These are phyloP conservation scores for Zelostemma sp. DNA, from an alignment of 1,140 invertebrate genomes.

Conservation along the genomic window DNA sequence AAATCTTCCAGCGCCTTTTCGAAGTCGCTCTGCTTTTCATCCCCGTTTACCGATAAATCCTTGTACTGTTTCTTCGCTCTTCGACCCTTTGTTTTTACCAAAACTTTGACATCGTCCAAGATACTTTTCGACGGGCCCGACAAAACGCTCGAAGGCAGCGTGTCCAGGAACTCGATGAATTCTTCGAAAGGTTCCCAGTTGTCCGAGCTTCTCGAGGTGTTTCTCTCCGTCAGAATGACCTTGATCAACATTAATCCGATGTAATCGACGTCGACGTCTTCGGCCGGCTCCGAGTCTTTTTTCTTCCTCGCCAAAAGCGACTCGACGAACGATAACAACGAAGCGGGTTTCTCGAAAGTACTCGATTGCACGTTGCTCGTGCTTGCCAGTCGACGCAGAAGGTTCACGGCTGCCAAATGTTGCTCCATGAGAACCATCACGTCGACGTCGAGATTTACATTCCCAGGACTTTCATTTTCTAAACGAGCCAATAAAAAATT, in stretches of 20 bases:
- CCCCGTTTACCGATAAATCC: conserved; percentile 50
- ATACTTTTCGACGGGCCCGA: conserved; percentile 49
- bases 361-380: conserved; percentile 57
- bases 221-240: conserved; percentile 55
- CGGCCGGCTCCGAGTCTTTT: conserved; percentile 7
- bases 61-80: conserved; percentile 48
- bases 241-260: conserved; percentile 66
- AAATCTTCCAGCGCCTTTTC: conserved; percentile 78
- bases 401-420: conserved; percentile 55
- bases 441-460: conserved; percentile 43
- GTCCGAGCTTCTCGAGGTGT: conserved; percentile 29
- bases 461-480: conserved; percentile 21
- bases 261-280: conserved; percentile 58
- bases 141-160: conserved; percentile 31
- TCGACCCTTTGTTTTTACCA: conserved; percentile 68
- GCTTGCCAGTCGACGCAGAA: conserved; percentile 58
- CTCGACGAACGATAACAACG: conserved; percentile 60
- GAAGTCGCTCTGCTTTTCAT: conserved; percentile 67
- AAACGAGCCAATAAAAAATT: conserved; percentile 48
- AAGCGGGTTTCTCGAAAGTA: conserved; percentile 58
- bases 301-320: conserved; percentile 28
- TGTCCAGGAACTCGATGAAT: conserved; percentile 67
- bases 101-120: conserved; percentile 59
- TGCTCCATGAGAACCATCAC: conserved; percentile 48
- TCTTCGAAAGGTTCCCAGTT: conserved; percentile 65